These are phyloP conservation scores for Parnassius orleans DNA, from an alignment of 2,888 invertebrate species.

Conservation along the genomic window DNA sequence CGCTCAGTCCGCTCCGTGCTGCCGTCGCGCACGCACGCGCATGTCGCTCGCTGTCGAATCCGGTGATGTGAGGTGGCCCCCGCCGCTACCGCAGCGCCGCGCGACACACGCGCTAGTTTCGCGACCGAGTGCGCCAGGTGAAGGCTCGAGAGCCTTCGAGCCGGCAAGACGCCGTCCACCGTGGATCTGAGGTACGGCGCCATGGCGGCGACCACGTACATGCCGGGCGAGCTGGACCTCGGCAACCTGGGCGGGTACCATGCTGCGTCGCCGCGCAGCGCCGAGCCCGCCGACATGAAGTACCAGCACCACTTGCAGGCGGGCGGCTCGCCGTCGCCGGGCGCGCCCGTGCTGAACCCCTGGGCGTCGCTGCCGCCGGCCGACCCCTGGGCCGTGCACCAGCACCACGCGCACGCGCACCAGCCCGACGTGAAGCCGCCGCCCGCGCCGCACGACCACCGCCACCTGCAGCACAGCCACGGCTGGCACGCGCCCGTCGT, in stretches of 20 bases:
- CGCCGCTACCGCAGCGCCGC: constrained; percentile 75
- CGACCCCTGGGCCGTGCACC: constrained; percentile 92
- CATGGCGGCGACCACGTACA: constrained; percentile 98
- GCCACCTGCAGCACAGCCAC: constrained; percentile 83
- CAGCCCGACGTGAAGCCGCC: constrained; percentile 91
- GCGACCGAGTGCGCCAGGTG: constrained; percentile 72
- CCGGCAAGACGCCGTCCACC: constrained; percentile 83
- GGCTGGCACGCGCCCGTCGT: constrained; percentile 95
- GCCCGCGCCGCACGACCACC: constrained; percentile 78
- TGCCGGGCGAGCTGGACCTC: constrained; percentile 93
- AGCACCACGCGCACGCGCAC: constrained; percentile 85
- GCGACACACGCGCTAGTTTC: constrained; percentile 74
- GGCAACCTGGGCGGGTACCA: constrained; percentile 91
- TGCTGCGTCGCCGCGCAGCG: constrained; percentile 92
- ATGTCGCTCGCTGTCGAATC: constrained; percentile 72
- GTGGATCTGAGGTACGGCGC: constrained; percentile 85
- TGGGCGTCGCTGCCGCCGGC: constrained; percentile 92
- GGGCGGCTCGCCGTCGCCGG: constrained; percentile 82
- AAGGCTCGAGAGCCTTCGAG: constrained; percentile 81
- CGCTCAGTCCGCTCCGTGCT: constrained; percentile 72
- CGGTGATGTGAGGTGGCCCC: constrained; percentile 80
- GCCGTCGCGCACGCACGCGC: constrained; percentile 83
- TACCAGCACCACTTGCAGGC: constrained; percentile 94
- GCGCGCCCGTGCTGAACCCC: constrained; percentile 84
- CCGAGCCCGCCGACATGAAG: constrained; percentile 96